Evolutionary conservation across 1,140 invertebrate genomes (phyloP), one percentile per base, ranked within the genome.

Genomic region (Diorhabda carinulata): DNA sequence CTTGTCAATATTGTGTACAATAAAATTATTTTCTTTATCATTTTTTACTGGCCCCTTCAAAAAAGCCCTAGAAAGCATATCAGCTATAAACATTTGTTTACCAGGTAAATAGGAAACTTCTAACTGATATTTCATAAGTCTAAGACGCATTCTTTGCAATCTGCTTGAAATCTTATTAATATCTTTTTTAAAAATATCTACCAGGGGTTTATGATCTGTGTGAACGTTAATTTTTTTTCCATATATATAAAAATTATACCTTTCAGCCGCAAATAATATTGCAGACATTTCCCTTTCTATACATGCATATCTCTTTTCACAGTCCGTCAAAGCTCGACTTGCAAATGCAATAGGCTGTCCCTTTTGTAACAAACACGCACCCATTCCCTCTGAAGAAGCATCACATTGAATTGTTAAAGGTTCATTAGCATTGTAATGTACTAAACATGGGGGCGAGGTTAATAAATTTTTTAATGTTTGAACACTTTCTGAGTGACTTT

Each of bases 61-160:
- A 52, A 62, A 62, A 52, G 72, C 69, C 45, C 65, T 64, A 44
- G 68, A 79, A 43, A 80, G 69, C 8, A 67, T 69, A 62, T 80
- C 78, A 2, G 80, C 80, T 57, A 78, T 63, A 57, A 69, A 43
- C 70, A 80, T 74, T 59, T 75, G 52, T 63, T 70, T 75, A n/a
- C 78, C 78, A 64, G 76, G 78, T 57, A 72, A 61, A 69, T 77
- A 80, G 8, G 64, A 52, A 40, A 74, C 61, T 40, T 69, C 64
- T 59, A 77, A 73, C 43, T 74, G 43, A 72, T 80, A 81, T 57
- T 73, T 68, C 42, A 78, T 70, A 25, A 79, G 45, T 59, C 72
- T 57, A 3, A 80, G 61, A 3, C 78, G 62, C 69, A 81, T 76
- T 5, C 76, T 57, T 68, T 82, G 79, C 2, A 81, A 70, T n/a